Evolutionary conservation across 2,113 vertebrate genomes (phyloP).

Genomic region (Panthera leo): DNA sequence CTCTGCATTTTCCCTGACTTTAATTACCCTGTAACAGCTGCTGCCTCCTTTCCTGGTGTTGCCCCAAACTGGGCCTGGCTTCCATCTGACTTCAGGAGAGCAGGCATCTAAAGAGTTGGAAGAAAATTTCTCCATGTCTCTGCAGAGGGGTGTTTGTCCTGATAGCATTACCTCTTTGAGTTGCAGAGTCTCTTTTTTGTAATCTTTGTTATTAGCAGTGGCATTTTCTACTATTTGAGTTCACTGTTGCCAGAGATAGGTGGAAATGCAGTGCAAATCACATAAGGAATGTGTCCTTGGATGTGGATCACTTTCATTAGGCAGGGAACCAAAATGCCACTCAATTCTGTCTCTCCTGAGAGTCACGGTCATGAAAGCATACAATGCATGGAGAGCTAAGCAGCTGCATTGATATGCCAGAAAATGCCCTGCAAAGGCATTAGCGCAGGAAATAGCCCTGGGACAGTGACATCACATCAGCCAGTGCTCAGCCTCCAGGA

Average conservation of each 20-base stretch:
- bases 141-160: not conserved
- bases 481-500: not conserved
- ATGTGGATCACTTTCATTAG: slow-evolving; percentile 27
- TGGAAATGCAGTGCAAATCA: not conserved
- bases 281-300: slow-evolving; percentile 41
- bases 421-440: not conserved
- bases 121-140: not conserved
- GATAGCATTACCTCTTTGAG: not conserved
- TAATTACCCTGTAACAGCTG: slow-evolving; percentile 60
- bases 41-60: slow-evolving; percentile 22
- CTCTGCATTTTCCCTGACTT: slow-evolving; percentile 39
- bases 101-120: not conserved
- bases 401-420: not conserved
- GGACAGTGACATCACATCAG: rapidly evolving
- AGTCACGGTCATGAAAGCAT: not conserved
- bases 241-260: not conserved
- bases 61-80: not conserved
- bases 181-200: not conserved
- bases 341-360: not conserved
- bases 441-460: not conserved
- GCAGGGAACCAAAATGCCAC: slow-evolving; percentile 28
- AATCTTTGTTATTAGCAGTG: not conserved
- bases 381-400: not conserved
- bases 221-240: not conserved
- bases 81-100: slow-evolving; percentile 7